Percentiles rank a stretch among this genome's conserved stretches.
These are phyloP conservation scores for Ardeotis arabs DNA, from an alignment of 2,113 vertebrate genomes.

Conservation along the genomic window DNA sequence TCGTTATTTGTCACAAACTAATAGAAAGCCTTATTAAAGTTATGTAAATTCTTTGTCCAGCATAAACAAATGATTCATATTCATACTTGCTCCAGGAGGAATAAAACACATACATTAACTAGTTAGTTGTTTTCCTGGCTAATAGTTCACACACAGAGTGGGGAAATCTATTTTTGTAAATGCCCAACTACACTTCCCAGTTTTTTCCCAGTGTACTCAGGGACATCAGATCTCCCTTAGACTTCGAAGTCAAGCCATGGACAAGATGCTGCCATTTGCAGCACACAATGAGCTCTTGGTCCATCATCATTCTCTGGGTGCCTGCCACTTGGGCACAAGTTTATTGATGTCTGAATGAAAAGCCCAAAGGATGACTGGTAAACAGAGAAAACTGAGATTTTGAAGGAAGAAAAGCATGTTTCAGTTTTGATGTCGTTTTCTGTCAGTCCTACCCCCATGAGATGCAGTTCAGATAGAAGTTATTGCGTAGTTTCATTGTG, in stretches of 20 bases:
- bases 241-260: not conserved
- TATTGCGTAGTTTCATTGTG: not conserved
- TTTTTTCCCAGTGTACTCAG: not conserved
- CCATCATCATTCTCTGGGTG: not conserved
- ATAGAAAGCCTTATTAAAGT: slow-evolving; percentile 22
- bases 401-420: not conserved
- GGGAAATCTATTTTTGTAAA: not conserved
- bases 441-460: accelerated
- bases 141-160: not conserved
- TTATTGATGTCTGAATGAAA: not conserved
- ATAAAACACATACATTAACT: not conserved
- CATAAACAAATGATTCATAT: slow-evolving; percentile 23
- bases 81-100: not conserved
- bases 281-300: not conserved
- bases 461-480: not conserved
- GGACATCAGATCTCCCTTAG: not conserved
- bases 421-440: not conserved
- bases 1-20: slow-evolving; percentile 28
- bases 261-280: not conserved
- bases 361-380: not conserved
- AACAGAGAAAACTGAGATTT: not conserved
- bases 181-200: not conserved
- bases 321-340: not conserved
- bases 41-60: not conserved
- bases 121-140: not conserved